These are phyloP conservation scores for Antechinus flavipes DNA, from an alignment of 2,113 vertebrate genomes.

Conservation along the genomic window DNA sequence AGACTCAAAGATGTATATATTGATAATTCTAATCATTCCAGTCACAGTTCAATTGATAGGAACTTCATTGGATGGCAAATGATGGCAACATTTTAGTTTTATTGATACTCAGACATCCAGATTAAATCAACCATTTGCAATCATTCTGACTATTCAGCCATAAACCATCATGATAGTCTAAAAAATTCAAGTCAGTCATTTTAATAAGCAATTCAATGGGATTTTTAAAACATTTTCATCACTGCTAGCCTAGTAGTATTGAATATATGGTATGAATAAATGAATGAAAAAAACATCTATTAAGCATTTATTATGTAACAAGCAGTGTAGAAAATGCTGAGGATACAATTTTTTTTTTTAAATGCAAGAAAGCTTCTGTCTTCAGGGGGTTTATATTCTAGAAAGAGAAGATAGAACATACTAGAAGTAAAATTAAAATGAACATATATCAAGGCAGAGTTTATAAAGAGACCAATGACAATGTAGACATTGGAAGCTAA, in stretches of 20 bases:
- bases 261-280: background rate
- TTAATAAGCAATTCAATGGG: background rate
- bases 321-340: background rate
- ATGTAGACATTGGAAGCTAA: background rate
- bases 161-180: background rate
- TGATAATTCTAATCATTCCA: background rate
- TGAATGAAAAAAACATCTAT: background rate
- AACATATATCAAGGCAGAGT: background rate
- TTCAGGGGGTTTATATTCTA: background rate
- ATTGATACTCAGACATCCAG: background rate
- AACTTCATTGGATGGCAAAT: background rate
- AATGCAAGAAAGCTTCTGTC: background rate
- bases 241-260: background rate
- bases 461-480: background rate
- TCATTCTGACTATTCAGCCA: background rate
- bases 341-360: background rate
- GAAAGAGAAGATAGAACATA: background rate
- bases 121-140: background rate
- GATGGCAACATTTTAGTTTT: background rate
- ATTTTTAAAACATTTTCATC: background rate
- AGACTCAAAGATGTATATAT: background rate
- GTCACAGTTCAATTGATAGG: background rate
- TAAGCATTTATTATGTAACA: background rate
- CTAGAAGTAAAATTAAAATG: background rate
- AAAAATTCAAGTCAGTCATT: background rate